Evolutionary conservation across 2,113 vertebrate species (phyloP).

Genomic region (Thalassarche chlororhynchos): DNA sequence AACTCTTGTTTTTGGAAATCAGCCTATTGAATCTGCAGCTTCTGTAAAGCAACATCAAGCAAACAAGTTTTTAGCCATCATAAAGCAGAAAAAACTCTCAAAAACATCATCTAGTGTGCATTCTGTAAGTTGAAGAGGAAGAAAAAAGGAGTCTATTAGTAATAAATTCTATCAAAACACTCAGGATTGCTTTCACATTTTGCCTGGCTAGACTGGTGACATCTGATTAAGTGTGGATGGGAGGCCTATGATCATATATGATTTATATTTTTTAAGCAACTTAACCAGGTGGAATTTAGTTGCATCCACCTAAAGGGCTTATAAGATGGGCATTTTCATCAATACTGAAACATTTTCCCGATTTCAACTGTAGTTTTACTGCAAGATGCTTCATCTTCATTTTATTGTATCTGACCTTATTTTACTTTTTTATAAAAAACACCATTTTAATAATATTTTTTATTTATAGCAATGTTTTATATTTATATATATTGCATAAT

Average conservation of each 20-base stretch:
- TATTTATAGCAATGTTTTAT: not conserved
- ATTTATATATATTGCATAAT: not conserved
- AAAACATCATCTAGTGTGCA: too few species aligned
- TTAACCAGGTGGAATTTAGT: not conserved
- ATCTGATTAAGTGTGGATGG: not conserved
- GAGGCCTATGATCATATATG: not conserved
- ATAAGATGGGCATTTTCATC: not conserved
- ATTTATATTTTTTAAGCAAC: not conserved
- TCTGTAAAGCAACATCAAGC: not conserved
- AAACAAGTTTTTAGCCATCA: not conserved
- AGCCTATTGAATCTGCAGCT: not conserved
- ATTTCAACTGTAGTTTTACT: not conserved
- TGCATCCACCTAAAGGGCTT: not conserved
- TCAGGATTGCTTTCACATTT: not conserved
- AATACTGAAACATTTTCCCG: not conserved
- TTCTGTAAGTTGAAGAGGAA: not conserved
- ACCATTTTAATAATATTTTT: not conserved
- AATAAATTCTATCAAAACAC: not conserved
- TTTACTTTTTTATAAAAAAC: not conserved
- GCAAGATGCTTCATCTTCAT: not conserved
- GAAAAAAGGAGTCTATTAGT: not conserved
- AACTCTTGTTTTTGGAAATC: not conserved
- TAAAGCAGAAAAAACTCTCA: not conserved
- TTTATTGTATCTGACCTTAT: not conserved
- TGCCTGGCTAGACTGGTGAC: not conserved